These are phyloP conservation scores for Anguilla rostrata DNA, from an alignment of 2,113 vertebrate genomes.

Conservation along the genomic window DNA sequence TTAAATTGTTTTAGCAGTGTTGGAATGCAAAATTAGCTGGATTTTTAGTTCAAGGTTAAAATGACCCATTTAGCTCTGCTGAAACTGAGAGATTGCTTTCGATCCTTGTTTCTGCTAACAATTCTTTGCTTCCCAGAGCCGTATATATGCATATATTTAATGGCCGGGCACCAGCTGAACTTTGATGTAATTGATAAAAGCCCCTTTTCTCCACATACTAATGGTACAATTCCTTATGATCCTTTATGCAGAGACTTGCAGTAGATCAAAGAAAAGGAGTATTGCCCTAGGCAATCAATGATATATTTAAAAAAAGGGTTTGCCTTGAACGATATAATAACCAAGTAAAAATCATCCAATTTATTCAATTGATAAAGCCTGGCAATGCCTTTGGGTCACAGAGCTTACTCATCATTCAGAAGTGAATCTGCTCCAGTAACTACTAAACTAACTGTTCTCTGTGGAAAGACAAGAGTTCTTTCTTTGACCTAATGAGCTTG, in stretches of 20 bases:
- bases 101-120: neutral
- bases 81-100: neutral
- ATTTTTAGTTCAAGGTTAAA: neutral
- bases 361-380: constrained; percentile 65
- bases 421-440: constrained; percentile 43
- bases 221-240: constrained; percentile 75
- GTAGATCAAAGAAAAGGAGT: constrained; percentile 71
- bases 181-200: constrained; percentile 78
- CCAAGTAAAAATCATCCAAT: constrained; percentile 65
- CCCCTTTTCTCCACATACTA: constrained; percentile 67
- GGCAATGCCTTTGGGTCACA: constrained; percentile 53
- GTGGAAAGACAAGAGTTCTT: constrained; percentile 25
- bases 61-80: neutral
- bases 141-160: constrained; percentile 49
- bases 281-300: constrained; percentile 64
- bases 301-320: constrained; percentile 68
- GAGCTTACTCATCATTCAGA: constrained; percentile 55
- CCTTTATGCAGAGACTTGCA: constrained; percentile 71
- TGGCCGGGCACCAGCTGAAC: constrained; percentile 57
- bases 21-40: neutral
- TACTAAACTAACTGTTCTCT: constrained; percentile 49
- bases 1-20: neutral
- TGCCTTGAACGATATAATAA: constrained; percentile 67
- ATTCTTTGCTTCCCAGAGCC: constrained; percentile 48
- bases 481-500: constrained; percentile 28